These are phyloP conservation scores for Setipinna tenuifilis DNA, from an alignment of 2,797 vertebrate genomes.

Conservation along the genomic window DNA sequence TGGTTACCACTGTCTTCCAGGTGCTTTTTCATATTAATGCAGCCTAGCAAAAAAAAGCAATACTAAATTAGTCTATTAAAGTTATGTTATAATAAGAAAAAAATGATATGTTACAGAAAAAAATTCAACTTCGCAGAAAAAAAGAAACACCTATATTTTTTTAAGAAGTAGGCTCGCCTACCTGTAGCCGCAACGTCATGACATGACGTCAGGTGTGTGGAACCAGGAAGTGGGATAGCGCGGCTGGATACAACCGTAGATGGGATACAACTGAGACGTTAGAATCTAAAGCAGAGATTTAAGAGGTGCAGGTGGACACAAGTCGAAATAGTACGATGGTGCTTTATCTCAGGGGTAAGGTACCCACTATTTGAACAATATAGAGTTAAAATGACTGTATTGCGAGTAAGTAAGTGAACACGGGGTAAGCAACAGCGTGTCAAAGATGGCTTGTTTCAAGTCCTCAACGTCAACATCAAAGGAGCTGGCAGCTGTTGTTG, in stretches of 20 bases:
- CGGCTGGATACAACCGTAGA: not conserved
- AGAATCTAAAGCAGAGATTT: not conserved
- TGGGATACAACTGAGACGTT: too few relatives aligned
- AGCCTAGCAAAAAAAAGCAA: too few relatives aligned
- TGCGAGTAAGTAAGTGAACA: not conserved
- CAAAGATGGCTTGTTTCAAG: not conserved
- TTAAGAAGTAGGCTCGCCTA: too few relatives aligned
- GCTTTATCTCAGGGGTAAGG: not conserved
- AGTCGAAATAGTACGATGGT: not conserved
- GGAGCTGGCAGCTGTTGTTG: not conserved
- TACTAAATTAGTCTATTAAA: not conserved
- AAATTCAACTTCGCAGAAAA: not conserved
- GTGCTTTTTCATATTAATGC: not conserved
- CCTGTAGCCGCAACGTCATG: not conserved
- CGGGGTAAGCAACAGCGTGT: not conserved
- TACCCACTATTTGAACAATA: not conserved
- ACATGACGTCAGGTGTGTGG: not conserved
- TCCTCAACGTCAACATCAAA: not conserved
- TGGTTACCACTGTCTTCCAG: not conserved
- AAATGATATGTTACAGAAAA: not conserved
- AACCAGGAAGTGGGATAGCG: not conserved
- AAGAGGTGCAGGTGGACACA: not conserved
- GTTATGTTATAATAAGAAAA: not conserved
- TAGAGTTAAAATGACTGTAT: not conserved
- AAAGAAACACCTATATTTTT: too few relatives aligned